Evolutionary conservation across 2,797 vertebrate genomes (phyloP).

Genomic region (Hyperoplus lanceolatus): DNA sequence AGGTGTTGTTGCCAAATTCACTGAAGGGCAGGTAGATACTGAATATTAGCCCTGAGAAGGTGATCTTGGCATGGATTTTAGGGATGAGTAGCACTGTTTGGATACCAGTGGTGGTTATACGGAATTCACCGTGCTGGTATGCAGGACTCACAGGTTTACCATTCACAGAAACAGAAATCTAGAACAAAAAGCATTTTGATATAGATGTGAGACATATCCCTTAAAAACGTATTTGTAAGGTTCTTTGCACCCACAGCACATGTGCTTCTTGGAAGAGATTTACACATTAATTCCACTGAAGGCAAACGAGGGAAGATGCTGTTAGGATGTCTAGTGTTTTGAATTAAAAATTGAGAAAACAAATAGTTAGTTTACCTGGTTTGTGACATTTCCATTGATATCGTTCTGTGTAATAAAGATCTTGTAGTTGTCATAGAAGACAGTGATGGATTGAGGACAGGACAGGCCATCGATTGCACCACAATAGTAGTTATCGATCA

Average conservation of each 20-base stretch:
- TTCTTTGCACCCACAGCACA: background rate
- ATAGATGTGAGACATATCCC: background rate
- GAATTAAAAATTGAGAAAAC: background rate
- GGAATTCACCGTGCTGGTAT: constrained; percentile 83
- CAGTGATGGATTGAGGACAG: constrained; percentile 84
- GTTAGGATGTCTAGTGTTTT: background rate
- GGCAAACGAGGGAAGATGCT: background rate
- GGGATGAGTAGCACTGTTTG: constrained; percentile 86
- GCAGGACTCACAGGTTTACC: constrained; percentile 79
- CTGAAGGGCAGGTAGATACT: constrained; percentile 85
- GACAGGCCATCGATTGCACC: constrained; percentile 53
- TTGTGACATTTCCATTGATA: constrained; percentile 54
- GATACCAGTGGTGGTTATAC: constrained; percentile 85
- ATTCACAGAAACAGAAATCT: constrained; percentile 86
- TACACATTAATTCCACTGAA: constrained; percentile 7
- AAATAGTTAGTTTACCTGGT: constrained; percentile 68
- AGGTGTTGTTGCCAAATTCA: constrained; percentile 88
- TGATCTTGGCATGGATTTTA: constrained; percentile 79
- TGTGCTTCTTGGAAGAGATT: background rate
- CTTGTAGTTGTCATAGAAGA: constrained; percentile 87
- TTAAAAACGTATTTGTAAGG: background rate
- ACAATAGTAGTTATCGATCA: constrained; percentile 89
- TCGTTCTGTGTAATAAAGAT: constrained; percentile 83
- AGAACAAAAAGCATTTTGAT: constrained; percentile 19
- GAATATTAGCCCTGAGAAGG: constrained; percentile 89